Percentiles rank a stretch among this genome's conserved stretches.
These are phyloP conservation scores for Toxonevra muliebris DNA, from an alignment of 2,888 invertebrate species.

Conservation along the genomic window DNA sequence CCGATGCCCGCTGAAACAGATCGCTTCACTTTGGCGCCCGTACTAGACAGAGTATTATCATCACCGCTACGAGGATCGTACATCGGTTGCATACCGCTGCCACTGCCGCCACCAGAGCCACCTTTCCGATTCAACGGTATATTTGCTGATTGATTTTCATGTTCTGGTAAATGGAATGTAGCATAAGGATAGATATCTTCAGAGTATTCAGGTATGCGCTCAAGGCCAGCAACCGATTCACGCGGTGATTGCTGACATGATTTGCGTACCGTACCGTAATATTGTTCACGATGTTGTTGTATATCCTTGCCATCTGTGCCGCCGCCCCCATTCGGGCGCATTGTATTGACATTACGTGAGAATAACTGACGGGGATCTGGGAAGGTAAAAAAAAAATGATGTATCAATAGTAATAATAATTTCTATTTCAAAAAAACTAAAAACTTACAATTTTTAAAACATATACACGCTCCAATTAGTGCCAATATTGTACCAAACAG, in stretches of 20 bases:
- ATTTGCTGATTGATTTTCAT: constrained; percentile 68
- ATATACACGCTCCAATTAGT: constrained; percentile 68
- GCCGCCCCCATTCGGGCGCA: constrained; percentile 47
- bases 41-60: constrained; percentile 50
- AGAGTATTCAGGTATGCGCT: constrained; percentile 70
- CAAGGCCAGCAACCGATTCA: constrained; percentile 64
- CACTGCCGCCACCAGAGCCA: too few species aligned
- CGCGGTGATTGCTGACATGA: constrained; percentile 64
- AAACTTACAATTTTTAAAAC: constrained; percentile 68
- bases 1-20: constrained; percentile 44
- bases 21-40: constrained; percentile 51
- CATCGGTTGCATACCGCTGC: constrained; percentile 47
- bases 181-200: constrained; percentile 73
- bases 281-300: constrained; percentile 67
- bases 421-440: background rate
- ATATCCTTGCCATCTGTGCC: constrained; percentile 49
- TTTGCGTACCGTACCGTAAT: constrained; percentile 68
- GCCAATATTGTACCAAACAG: constrained; percentile 68
- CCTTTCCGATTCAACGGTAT: constrained; percentile 61
- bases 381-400: background rate
- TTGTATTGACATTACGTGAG: constrained; percentile 51
- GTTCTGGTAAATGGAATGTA: constrained; percentile 70
- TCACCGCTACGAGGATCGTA: constrained; percentile 55
- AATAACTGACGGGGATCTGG: constrained; percentile 39
- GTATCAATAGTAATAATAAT: background rate